Conservation (phyloP, 2,797 vertebrate genomes). For the Cyprinodon diabolis region DNA sequence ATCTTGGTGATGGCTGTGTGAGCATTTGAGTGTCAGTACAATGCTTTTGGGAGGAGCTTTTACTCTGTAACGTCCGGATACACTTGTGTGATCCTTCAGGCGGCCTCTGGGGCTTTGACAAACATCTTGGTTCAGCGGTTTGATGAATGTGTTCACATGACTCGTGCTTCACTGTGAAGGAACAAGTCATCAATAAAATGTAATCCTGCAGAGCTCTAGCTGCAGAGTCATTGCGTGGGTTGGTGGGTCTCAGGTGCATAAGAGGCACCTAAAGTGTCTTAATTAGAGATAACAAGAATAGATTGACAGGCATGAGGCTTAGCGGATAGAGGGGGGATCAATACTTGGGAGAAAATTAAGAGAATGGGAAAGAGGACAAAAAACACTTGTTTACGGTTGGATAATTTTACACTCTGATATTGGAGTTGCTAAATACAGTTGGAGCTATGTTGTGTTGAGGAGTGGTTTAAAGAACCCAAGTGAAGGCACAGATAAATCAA, state of each 20-base stretch:
- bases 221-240: constrained; percentile 27
- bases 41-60: constrained; percentile 11
- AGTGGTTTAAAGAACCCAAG: neutral
- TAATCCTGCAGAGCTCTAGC: constrained; percentile 19
- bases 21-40: constrained; percentile 21
- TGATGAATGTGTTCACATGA: constrained; percentile 53
- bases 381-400: constrained; percentile 12
- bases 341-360: constrained; percentile 37
- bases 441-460: neutral
- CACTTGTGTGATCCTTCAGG: constrained; percentile 15
- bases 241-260: constrained; percentile 61
- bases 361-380: constrained; percentile 19
- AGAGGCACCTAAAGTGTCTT: constrained; percentile 45
- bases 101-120: constrained; percentile 27
- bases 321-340: constrained; percentile 40
- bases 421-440: neutral
- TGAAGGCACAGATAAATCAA: neutral
- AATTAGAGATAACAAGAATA: constrained; percentile 58
- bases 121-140: constrained; percentile 50
- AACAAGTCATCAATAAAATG: constrained; percentile 20
- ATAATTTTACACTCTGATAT: neutral
- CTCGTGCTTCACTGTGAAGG: constrained; percentile 11
- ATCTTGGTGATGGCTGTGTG: constrained; percentile 31
- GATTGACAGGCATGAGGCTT: constrained; percentile 36
- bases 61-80: constrained; percentile 2